Conservation (phyloP, 37 sponge, comb jelly and placozoan genomes). For the Dysidea cf. avara region DNA sequence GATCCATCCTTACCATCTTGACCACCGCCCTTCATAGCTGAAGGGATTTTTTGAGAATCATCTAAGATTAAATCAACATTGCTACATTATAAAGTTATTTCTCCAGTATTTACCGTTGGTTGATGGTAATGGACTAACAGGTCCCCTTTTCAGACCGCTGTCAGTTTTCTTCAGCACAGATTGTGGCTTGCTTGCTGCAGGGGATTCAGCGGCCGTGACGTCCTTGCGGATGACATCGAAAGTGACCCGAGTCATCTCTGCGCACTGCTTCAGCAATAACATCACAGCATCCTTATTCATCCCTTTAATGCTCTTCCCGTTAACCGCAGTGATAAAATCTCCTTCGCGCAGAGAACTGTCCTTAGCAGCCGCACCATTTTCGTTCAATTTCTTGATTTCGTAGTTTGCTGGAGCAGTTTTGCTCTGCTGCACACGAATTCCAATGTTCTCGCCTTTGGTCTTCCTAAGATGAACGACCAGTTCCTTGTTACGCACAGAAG, state of each 20-base stretch:
- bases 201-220: not conserved
- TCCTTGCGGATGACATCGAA: conserved; percentile 11
- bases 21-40: too few species aligned
- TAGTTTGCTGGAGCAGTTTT: conserved; percentile 41
- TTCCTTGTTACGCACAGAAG: too few species aligned
- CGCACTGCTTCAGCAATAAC: conserved; percentile 7
- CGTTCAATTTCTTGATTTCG: conserved; percentile 23
- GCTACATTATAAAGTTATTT: too few species aligned
- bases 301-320: conserved; percentile 30
- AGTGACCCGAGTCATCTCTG: not conserved
- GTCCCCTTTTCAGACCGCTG: not conserved
- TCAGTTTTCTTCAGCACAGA: not conserved
- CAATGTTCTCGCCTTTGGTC: conserved; percentile 17
- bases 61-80: too few species aligned
- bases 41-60: too few species aligned
- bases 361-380: conserved; percentile 27
- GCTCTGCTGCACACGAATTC: conserved; percentile 26
- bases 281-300: conserved; percentile 38
- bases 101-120: too few species aligned
- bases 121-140: not conserved
- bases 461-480: conserved; percentile 3
- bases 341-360: conserved; percentile 20
- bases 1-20: too few species aligned
- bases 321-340: conserved; percentile 21
- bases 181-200: not conserved